Percentiles rank a stretch among this genome's conserved stretches.
phyloP scores from a whole-genome alignment of 1,140 invertebrate species.

The Phthorimaea operculella region DNA sequence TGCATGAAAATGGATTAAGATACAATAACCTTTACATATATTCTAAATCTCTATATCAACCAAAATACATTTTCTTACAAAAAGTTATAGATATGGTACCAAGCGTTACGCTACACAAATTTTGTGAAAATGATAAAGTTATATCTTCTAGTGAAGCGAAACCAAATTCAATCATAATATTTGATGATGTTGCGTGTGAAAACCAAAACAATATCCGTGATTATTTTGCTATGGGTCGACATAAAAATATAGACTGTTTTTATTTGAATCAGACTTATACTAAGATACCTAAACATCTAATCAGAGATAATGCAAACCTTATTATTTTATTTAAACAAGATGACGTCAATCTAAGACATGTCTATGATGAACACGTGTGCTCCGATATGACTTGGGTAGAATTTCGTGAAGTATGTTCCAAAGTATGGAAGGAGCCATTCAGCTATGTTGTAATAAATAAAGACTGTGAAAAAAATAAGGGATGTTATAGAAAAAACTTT shows the following conservation, averaged over 20 bases:
- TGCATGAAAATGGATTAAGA: slow-evolving; percentile 5
- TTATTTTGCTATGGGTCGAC: slow-evolving; percentile 48
- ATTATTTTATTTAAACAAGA: slow-evolving; percentile 51
- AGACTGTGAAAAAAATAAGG: slow-evolving; percentile 24
- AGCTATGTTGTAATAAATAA: slow-evolving; percentile 36
- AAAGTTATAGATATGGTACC: slow-evolving; percentile 4
- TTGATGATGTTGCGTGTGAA: slow-evolving; percentile 47
- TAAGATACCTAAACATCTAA: slow-evolving; percentile 47
- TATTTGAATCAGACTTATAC: slow-evolving; percentile 49
- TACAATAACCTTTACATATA: slow-evolving; percentile 6
- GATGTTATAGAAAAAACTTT: slow-evolving; percentile 32
- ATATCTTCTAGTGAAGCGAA: slow-evolving; percentile 13
- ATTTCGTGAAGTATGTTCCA: slow-evolving; percentile 35
- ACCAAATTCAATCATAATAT: slow-evolving; percentile 39
- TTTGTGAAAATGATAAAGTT: slow-evolving; percentile 7
- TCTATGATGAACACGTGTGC: slow-evolving; percentile 47
- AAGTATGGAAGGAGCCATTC: slow-evolving; percentile 30
- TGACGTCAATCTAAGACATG: slow-evolving; percentile 46
- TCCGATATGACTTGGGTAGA: slow-evolving; percentile 34
- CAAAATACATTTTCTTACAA: slow-evolving; percentile 4
- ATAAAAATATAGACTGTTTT: slow-evolving; percentile 45
- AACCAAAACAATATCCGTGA: slow-evolving; percentile 36
- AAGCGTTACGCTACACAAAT: not conserved
- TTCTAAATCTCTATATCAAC: slow-evolving; percentile 6
- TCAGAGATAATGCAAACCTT: slow-evolving; percentile 50